A percentile compares a stretch with the other conserved stretches of the same genome.
phyloP scores from a whole-genome alignment of 92 coral and sea anemone genomes.

The Actinostola sp. region DNA sequence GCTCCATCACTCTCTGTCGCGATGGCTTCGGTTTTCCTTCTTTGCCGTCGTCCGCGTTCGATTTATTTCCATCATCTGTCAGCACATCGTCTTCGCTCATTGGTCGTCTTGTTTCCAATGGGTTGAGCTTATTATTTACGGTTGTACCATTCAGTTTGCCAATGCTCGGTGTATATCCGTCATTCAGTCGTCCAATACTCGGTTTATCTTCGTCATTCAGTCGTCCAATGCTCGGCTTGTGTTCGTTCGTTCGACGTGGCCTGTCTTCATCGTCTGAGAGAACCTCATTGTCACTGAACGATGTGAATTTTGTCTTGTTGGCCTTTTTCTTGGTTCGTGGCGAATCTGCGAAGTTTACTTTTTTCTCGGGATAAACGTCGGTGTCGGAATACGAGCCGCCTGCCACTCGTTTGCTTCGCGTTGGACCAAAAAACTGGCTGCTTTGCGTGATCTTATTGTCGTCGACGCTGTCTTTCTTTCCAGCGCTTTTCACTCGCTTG shows the following conservation, averaged over 20 bases:
- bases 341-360: background rate
- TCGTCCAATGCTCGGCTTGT: background rate
- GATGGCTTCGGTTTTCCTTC: slow-evolving; percentile 48
- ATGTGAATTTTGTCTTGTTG: background rate
- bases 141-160: no score
- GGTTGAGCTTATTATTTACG: slow-evolving; percentile 8
- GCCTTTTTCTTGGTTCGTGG: background rate
- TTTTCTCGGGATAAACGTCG: slow-evolving; percentile 35
- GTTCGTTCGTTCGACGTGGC: background rate
- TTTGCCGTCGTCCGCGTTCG: slow-evolving; percentile 7
- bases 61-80: slow-evolving; percentile 59
- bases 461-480: background rate
- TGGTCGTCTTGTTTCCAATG: background rate
- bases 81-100: slow-evolving; percentile 32
- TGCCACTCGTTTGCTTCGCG: slow-evolving; percentile 2
- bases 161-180: background rate
- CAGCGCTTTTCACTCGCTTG: slow-evolving; percentile 53
- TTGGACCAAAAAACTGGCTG: slow-evolving; percentile 24
- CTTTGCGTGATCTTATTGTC: slow-evolving; percentile 15
- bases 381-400: slow-evolving; percentile 54
- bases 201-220: background rate
- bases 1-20: slow-evolving; percentile 65
- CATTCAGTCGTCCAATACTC: background rate
- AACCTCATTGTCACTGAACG: slow-evolving; percentile 21
- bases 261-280: slow-evolving; percentile 3